Percentiles rank a stretch among this genome's conserved stretches.
Evolutionary conservation across 2,113 vertebrate species (phyloP).

Genomic region (Loxodonta africana): DNA sequence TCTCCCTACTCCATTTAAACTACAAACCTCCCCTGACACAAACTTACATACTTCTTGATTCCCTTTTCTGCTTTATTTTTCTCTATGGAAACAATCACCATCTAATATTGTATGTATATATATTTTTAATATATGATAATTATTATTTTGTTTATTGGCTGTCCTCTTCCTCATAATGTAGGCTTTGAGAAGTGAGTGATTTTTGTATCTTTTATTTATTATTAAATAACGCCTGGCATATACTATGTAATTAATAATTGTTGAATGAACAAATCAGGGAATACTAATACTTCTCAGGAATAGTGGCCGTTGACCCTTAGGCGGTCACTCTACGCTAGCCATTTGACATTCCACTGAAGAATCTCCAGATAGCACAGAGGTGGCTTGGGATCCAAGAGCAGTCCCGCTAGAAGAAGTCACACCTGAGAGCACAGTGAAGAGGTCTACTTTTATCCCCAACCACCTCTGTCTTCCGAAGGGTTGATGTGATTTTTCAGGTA

Average conservation of each 20-base stretch:
- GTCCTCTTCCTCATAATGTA: not conserved
- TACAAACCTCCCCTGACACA: not conserved
- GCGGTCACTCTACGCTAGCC: not conserved
- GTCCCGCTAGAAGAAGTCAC: not conserved
- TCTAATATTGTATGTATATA: not conserved
- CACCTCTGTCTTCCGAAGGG: not conserved
- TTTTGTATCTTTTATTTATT: not conserved
- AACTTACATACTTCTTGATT: too few relatives aligned
- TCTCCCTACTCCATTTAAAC: too few relatives aligned
- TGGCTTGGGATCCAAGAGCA: rapidly evolving
- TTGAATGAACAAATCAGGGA: not conserved
- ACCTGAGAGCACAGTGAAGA: rapidly evolving
- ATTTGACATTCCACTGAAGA: not conserved
- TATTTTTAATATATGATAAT: too few relatives aligned
- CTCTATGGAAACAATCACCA: not conserved
- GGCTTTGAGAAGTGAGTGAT: not conserved
- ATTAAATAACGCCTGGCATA: too few relatives aligned
- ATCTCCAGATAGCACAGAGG: not conserved
- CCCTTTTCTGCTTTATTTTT: not conserved
- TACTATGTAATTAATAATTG: not conserved
- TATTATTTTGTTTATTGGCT: not conserved
- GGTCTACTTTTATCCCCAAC: rapidly evolving
- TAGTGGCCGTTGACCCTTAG: not conserved
- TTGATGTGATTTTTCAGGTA: not conserved
- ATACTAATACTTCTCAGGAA: not conserved